A percentile compares a stretch with the other conserved stretches of the same genome.
Conservation (phyloP, 30 jellyfish, hydroid and myxozoan genomes). For the Aurelia sp. region DNA sequence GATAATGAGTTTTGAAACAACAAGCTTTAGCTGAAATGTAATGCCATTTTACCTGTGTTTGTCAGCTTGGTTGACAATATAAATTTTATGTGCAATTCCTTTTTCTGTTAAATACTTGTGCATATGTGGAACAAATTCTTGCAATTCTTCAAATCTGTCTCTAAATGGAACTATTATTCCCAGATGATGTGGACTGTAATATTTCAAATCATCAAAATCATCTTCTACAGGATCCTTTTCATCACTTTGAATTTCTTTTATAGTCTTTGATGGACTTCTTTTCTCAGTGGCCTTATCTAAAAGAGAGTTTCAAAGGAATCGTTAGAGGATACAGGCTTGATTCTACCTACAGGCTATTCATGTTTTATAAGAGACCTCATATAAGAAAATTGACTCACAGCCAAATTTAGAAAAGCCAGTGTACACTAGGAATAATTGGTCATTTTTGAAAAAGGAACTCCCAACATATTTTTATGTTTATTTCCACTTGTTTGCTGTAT, state of each 20-base stretch:
- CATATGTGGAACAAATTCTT: constrained; percentile 93
- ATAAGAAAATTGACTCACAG: no score
- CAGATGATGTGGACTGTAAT: constrained; percentile 82
- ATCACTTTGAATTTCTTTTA: background rate
- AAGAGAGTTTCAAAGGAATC: no score
- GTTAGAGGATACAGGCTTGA: no score
- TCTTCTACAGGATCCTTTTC: background rate
- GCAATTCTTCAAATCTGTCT: constrained; percentile 95
- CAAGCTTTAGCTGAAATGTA: no score
- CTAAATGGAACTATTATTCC: constrained; percentile 95
- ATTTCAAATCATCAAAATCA: background rate
- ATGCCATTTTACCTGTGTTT: constrained; percentile 78
- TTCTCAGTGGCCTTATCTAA: background rate
- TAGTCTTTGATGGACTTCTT: background rate
- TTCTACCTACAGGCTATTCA: no score
- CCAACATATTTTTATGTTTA: no score
- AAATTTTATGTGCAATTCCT: constrained; percentile 75
- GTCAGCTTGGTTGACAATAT: constrained; percentile 92
- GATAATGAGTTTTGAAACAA: no score
- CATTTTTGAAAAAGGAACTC: no score
- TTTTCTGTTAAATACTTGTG: constrained; percentile 77
- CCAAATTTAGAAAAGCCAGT: no score
- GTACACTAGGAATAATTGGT: no score
- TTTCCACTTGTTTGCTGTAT: no score
- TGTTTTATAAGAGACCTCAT: no score